Base-by-base conservation (phyloP, 2,113 vertebrate species). In the Laticauda colubrina region DNA sequence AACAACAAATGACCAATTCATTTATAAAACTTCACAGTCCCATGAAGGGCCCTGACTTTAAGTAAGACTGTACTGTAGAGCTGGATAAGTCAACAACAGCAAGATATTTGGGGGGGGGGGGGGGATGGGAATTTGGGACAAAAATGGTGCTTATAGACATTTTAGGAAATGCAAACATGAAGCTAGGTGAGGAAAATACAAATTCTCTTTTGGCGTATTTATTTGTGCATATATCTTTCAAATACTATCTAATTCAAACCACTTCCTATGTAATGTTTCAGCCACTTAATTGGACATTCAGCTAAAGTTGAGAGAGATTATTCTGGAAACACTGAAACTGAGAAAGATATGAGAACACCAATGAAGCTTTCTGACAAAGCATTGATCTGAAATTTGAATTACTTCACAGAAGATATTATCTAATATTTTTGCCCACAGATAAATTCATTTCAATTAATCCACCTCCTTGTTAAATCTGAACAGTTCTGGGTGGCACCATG, bases 111-210 rank as follows among this genome's bases (percentile, higher is more conserved):
- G 4, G 45, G 34, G 34, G 34, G 34, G 7, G 45, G 4, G 29
- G 54, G 3, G 5, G 14, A n/a, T 20, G 23, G 94, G 93, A 95
- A 93, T 10, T 20, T 89, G 45, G 7, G 48, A 91, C 48, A 23
- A 61, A 57, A 91, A 81, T 75, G 53, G 93, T 20, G 10, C 24
- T 48, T 59, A 61, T 12, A 86, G 43, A 61, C 69, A 92, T 69
- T 88, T 43, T 20, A 43, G 59, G 57, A 92, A 88, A 64, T 55
- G 34, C 93, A 0, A 56, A 94, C 93, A 93, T 95, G 29, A 91
- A 85, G 56, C 61, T 24, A 29, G 64, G 48, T 86, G 43, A 43
- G 61, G 48, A 94, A 93, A 51, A 55, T 14, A 45, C 39, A 57
- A 39, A 90, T 86, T 81, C 56, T 85, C 29, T 90, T 92, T 90